Percentiles rank a stretch among this genome's conserved stretches.
phyloP scores from a whole-genome alignment of 2,113 vertebrate genomes.

The Amphilophus citrinellus region DNA sequence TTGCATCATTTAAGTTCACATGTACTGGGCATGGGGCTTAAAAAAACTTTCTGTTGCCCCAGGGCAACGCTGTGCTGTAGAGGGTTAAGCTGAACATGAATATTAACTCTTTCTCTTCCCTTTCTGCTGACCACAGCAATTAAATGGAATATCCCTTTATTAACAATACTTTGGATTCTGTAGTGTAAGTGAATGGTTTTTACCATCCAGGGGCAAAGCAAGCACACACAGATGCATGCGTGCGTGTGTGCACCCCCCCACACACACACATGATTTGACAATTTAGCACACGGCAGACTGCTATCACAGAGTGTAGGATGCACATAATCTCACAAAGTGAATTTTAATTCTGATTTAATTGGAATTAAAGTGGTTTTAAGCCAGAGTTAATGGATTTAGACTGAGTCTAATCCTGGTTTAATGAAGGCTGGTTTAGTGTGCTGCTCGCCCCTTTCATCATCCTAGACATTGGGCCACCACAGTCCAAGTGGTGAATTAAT shows the following conservation, averaged over 20 bases:
- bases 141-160: background rate
- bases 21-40: too few species aligned
- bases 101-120: background rate
- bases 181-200: background rate
- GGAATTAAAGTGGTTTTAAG: conserved; percentile 75
- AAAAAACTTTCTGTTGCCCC: too few species aligned
- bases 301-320: conserved; percentile 33
- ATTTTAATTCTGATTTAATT: conserved; percentile 84
- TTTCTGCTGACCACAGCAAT: background rate
- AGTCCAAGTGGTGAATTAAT: conserved; percentile 60
- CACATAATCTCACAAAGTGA: conserved; percentile 50
- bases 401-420: conserved; percentile 91
- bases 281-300: conserved; percentile 18
- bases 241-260: background rate
- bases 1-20: too few species aligned
- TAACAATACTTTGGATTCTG: background rate
- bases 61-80: too few species aligned
- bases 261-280: conserved; percentile 9
- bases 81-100: too few species aligned
- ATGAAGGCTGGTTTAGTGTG: conserved; percentile 87
- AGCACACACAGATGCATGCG: background rate
- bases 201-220: conserved; percentile 3
- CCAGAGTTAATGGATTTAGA: conserved; percentile 75
- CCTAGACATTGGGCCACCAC: conserved; percentile 53
- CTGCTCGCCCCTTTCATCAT: conserved; percentile 68